A percentile compares a stretch with the other conserved stretches of the same genome.
These are phyloP conservation scores for Drosophila nikananu DNA, from an alignment of 1,140 invertebrate species.

Conservation along the genomic window DNA sequence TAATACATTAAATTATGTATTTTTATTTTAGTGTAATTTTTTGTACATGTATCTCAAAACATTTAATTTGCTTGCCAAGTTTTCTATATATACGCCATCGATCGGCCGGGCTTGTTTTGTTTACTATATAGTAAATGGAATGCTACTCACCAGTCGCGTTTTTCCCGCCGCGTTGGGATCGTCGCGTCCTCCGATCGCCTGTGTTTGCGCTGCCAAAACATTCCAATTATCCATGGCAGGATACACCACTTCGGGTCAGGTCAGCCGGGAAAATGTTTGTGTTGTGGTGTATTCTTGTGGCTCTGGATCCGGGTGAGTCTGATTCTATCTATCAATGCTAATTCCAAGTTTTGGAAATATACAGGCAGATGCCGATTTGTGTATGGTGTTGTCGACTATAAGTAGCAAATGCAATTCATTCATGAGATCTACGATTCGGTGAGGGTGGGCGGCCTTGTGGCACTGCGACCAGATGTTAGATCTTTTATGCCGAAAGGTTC, in stretches of 20 bases:
- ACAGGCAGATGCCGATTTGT: slow-evolving; percentile 40
- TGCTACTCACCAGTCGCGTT: slow-evolving; percentile 77
- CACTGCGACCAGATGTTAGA: too few relatives aligned
- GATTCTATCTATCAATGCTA: slow-evolving; percentile 29
- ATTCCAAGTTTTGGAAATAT: slow-evolving; percentile 6
- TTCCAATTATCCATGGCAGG: slow-evolving; percentile 83
- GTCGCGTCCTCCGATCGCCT: slow-evolving; percentile 77
- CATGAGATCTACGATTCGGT: slow-evolving; percentile 17
- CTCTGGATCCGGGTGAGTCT: slow-evolving; percentile 28
- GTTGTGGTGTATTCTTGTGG: slow-evolving; percentile 20
- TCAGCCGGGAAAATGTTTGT: slow-evolving; percentile 27
- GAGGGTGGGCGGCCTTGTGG: too few relatives aligned
- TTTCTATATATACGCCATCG: slow-evolving; percentile 40
- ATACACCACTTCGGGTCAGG: slow-evolving; percentile 3
- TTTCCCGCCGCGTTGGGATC: slow-evolving; percentile 56
- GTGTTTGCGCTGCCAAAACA: slow-evolving; percentile 83
- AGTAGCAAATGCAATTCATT: slow-evolving; percentile 54
- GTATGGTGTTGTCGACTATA: slow-evolving; percentile 50
- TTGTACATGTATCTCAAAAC: not conserved
- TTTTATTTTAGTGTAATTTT: not conserved
- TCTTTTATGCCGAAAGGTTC: too few relatives aligned
- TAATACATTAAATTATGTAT: not conserved
- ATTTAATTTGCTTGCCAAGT: slow-evolving; percentile 33
- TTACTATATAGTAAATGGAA: slow-evolving; percentile 34
- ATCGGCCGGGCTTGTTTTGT: slow-evolving; percentile 66